Evolutionary conservation across 1,140 invertebrate species (phyloP).

Genomic region (Neodiprion lecontei): DNA sequence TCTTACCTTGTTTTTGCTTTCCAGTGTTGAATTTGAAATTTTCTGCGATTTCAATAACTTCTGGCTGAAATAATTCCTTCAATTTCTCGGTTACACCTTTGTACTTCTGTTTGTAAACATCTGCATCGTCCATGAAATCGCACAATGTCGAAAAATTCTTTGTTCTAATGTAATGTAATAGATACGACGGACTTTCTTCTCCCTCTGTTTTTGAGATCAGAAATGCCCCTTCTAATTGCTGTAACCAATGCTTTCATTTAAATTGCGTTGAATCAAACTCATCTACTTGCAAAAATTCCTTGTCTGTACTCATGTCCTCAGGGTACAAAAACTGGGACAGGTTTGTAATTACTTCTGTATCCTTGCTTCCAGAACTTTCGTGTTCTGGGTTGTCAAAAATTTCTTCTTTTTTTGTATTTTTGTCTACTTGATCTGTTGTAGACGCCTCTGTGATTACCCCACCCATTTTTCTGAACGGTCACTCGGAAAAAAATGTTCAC

Average conservation of each 20-base stretch:
- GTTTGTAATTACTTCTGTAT: too few relatives aligned
- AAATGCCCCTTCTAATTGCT: slow-evolving; percentile 3
- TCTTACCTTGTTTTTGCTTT: slow-evolving; percentile 29
- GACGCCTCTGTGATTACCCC: too few relatives aligned
- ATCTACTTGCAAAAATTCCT: slow-evolving; percentile 16
- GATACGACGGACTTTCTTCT: neutral
- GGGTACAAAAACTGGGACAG: too few relatives aligned
- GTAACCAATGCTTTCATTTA: slow-evolving; percentile 3
- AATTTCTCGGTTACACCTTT: neutral
- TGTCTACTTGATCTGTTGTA: too few relatives aligned
- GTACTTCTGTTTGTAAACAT: neutral
- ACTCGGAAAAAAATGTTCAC: too few relatives aligned
- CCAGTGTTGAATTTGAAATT: slow-evolving; percentile 29
- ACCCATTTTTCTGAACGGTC: too few relatives aligned
- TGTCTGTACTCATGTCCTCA: slow-evolving; percentile 11
- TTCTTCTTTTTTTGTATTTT: too few relatives aligned
- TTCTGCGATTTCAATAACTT: slow-evolving; percentile 30
- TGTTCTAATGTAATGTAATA: neutral
- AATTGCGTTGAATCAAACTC: slow-evolving; percentile 11
- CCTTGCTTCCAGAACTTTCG: too few relatives aligned
- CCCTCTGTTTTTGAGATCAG: neutral
- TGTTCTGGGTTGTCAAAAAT: too few relatives aligned
- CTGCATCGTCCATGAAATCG: neutral
- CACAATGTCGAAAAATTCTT: neutral
- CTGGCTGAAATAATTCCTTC: slow-evolving; percentile 16